Percentiles rank a stretch among this genome's conserved stretches.
phyloP scores from a whole-genome alignment of 1,140 invertebrate genomes.

The Temnothorax nylanderi region DNA sequence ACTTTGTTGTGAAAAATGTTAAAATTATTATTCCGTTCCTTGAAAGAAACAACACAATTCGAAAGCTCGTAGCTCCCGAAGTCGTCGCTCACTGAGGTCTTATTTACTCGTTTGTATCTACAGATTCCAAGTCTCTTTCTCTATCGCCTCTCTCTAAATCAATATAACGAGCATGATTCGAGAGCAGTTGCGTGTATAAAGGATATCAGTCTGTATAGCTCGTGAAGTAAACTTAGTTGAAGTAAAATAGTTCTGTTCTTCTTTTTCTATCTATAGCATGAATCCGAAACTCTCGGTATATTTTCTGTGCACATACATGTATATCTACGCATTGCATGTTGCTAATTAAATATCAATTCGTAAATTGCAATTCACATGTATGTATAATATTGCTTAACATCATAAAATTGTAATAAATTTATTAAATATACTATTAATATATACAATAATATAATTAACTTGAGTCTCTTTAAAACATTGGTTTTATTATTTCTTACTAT shows the following conservation, averaged over 20 bases:
- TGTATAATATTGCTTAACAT: background rate
- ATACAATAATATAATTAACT: background rate
- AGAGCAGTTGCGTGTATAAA: constrained; percentile 51
- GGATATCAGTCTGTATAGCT: constrained; percentile 42
- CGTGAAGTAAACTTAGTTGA: constrained; percentile 27
- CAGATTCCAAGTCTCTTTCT: constrained; percentile 16
- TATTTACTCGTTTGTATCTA: constrained; percentile 59
- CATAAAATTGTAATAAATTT: background rate
- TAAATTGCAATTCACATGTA: background rate
- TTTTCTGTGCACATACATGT: background rate
- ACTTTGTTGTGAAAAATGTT: constrained; percentile 57
- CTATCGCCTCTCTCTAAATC: constrained; percentile 29
- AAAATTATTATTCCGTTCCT: constrained; percentile 50
- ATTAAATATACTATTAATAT: background rate
- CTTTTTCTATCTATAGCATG: background rate
- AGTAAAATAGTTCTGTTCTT: constrained; percentile 26
- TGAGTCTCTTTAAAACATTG: background rate
- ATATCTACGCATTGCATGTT: background rate
- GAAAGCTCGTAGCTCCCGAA: constrained; percentile 23
- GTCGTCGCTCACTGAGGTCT: constrained; percentile 26
- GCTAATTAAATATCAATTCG: background rate
- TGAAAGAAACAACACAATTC: constrained; percentile 40
- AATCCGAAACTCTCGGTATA: background rate
- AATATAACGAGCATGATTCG: constrained; percentile 53
- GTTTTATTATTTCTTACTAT: background rate